Base-by-base conservation (phyloP, 1,140 invertebrate species). In the Capitella teleta region DNA sequence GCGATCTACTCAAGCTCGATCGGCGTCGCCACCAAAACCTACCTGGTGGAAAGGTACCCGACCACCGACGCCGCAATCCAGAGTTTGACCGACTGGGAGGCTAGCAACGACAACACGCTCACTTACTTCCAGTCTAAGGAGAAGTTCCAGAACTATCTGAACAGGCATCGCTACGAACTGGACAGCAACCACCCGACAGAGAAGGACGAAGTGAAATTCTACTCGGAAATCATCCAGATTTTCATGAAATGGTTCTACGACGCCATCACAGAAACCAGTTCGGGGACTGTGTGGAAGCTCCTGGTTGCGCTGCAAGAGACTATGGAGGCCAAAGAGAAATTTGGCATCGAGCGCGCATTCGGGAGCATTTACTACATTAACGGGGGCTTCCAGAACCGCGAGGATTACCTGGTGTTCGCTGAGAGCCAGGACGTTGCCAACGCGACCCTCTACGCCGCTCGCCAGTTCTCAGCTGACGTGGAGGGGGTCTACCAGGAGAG, bases 271-370 rank as follows among this genome's bases (percentile, higher is more conserved):
- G 59, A 63, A 32, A 52, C 57, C 2, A 49, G 54, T 32, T 58
- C 61, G 0, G 58, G 58, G 8, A 53, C 54, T 28, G 50, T 62
- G 14, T 64, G 62, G 62, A 59, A 60, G 47, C 55, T 57, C 5
- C 52, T 64, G 12, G 62, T 64, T 3, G 60, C 60, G 8, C 61
- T 61, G 34, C 59, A 61, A 51, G 61, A 64, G 45, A 54, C 62
- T 10, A 53, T 61, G 3, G 56, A 54, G 16, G 54, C 49, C 0
- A 64, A 62, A 47, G 59, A 62, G 32, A 54, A 59, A 14, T 41
- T 58, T 14, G 62, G 62, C 14, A 55, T 62, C 12, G 62, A 64
- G 40, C 32, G 62, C 1, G 59, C 62, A 1, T 47, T 62, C 3
- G 62, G 62, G 2, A 52, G 56, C 2, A 51, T 61, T 25, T 62